These are phyloP conservation scores for Acropora tenuis DNA, from an alignment of 64 coral and sea anemone species.

Conservation along the genomic window DNA sequence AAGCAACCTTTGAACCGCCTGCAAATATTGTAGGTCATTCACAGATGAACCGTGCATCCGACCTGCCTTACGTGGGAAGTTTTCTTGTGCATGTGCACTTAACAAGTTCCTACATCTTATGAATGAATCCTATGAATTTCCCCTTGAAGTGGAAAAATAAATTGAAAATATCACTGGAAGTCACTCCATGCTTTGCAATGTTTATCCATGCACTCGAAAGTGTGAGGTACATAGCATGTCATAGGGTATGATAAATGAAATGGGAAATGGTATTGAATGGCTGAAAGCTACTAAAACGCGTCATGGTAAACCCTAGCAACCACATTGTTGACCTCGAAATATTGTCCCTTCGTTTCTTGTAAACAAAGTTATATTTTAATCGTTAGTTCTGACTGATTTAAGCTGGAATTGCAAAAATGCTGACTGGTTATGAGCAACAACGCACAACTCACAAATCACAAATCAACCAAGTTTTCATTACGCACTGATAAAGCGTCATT, in stretches of 20 bases:
- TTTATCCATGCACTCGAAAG: background rate
- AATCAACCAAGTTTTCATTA: background rate
- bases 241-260: background rate
- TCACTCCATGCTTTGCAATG: background rate
- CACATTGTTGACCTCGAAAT: background rate
- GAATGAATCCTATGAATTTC: background rate
- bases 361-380: background rate
- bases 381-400: constrained; percentile 10
- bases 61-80: background rate
- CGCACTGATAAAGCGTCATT: background rate
- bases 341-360: background rate
- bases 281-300: background rate
- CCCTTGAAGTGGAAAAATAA: background rate
- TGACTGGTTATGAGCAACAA: background rate
- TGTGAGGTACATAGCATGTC: background rate
- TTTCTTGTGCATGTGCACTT: background rate
- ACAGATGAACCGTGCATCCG: constrained; percentile 1
- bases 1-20: background rate
- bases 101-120: background rate
- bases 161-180: no score
- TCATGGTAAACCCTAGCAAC: background rate
- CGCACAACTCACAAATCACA: background rate
- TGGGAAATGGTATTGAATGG: background rate
- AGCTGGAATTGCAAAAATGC: constrained; percentile 15
- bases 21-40: background rate